Evolutionary conservation across 2,797 vertebrate genomes (phyloP).

Genomic region (Lemur catta): DNA sequence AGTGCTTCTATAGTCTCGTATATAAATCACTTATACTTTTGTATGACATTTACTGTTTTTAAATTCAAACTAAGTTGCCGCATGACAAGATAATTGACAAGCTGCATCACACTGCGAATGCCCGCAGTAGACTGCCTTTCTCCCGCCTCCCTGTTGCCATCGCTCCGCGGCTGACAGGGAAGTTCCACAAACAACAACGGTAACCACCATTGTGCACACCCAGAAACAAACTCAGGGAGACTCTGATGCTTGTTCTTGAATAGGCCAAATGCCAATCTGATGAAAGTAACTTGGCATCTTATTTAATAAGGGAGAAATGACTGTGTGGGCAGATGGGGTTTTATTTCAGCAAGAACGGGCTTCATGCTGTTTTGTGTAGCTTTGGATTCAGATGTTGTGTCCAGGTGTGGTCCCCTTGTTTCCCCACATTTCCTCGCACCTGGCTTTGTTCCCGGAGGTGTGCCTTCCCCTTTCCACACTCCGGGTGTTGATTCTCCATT

Average conservation of each 20-base stretch:
- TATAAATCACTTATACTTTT: slow-evolving; percentile 65
- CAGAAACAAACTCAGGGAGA: neutral
- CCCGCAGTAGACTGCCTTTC: neutral
- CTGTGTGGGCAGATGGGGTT: slow-evolving; percentile 26
- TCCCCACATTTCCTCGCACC: neutral
- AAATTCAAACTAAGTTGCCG: neutral
- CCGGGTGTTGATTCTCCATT: neutral
- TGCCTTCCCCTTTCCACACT: neutral
- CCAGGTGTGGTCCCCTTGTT: neutral
- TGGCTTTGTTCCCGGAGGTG: too few species aligned
- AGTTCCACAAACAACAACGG: neutral
- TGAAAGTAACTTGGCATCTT: neutral
- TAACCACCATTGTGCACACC: neutral
- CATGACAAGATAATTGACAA: slow-evolving; percentile 22
- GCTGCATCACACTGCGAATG: neutral
- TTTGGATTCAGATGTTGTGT: neutral
- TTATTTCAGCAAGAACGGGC: neutral
- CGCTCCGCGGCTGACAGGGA: neutral
- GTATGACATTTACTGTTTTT: slow-evolving; percentile 57
- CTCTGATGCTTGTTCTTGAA: neutral
- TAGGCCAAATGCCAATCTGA: neutral
- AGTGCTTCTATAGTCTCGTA: slow-evolving; percentile 1
- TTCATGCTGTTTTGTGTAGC: neutral
- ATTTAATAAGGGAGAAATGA: neutral
- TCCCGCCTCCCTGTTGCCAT: neutral